Evolutionary conservation across 2,113 vertebrate species (phyloP), one percentile per base, ranked within the genome.

Genomic region (Anoplopoma fimbria): DNA sequence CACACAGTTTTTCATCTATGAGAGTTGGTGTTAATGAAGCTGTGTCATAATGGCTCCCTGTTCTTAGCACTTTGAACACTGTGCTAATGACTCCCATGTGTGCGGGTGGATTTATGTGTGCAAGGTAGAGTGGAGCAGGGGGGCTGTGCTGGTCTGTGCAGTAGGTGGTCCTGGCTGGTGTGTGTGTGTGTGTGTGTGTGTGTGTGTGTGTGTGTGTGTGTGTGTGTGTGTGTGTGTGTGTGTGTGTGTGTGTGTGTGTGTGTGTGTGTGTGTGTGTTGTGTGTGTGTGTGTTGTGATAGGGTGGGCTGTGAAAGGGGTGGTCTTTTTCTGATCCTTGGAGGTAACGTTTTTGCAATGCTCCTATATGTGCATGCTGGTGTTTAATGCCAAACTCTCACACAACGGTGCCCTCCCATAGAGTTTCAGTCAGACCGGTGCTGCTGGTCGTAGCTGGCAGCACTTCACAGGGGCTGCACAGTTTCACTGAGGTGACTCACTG

Each of bases 41-140:
- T 85, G 91, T 91, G 75, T 94, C 90, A 93, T 90, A 91, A 88
- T 80, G 79, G 88, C 64, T 90, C 84, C 88, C 86, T 87, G 88
- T 89, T 90, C 84, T 81, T 60, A 25, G 81, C 61, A 61, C 92
- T 93, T 93, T 91, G 91, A 91, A 91, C 80, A 7, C 75, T 4
- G 70, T 34, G 27, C 70, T 92, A 92, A 93, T 90, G 89, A 92
- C 88, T 88, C 3, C 19, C 84, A 86, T 84, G 84, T 93, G 91
- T 86, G 86, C 38, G 84, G 68, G 77, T 84, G 79, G 47, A 78
- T 85, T 36, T 88, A 77, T 84, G 81, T 87, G 88, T 81, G 70
- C 84, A 79, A 89, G 78, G 79, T 90, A 83, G 25, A 83, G 72
- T 34, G 45, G 69, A 29, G 86, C 60, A 55, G 29, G 34, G 73